A percentile compares a stretch with the other conserved stretches of the same genome.
These are phyloP conservation scores for Empis livida DNA, from an alignment of 2,888 invertebrate species.

Conservation along the genomic window DNA sequence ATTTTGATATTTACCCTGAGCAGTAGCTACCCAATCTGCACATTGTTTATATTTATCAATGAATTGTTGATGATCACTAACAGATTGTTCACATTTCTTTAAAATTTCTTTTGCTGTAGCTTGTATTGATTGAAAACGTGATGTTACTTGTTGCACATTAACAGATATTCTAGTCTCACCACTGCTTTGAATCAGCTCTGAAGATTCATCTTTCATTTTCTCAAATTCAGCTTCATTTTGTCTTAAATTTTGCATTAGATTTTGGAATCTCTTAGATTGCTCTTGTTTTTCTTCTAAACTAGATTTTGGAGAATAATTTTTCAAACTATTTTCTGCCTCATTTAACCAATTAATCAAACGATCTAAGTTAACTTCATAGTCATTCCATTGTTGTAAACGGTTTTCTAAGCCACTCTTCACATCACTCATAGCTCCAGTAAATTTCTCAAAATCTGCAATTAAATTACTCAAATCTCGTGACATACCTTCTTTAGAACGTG, in stretches of 20 bases:
- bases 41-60: slow-evolving; percentile 76
- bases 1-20: slow-evolving; percentile 57
- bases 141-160: slow-evolving; percentile 78
- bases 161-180: slow-evolving; percentile 79
- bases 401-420: slow-evolving; percentile 69
- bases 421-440: slow-evolving; percentile 60
- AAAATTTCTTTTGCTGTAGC: slow-evolving; percentile 79
- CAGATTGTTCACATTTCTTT: slow-evolving; percentile 83
- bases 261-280: slow-evolving; percentile 81
- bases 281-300: slow-evolving; percentile 83
- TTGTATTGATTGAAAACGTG: slow-evolving; percentile 80
- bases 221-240: slow-evolving; percentile 80
- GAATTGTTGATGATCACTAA: slow-evolving; percentile 65
- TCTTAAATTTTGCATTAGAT: slow-evolving; percentile 60
- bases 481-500: slow-evolving; percentile 74
- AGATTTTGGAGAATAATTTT: slow-evolving; percentile 71
- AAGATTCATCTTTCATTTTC: slow-evolving; percentile 72
- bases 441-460: slow-evolving; percentile 73
- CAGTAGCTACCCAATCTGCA: slow-evolving; percentile 63
- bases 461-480: slow-evolving; percentile 66
- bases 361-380: slow-evolving; percentile 77
- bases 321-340: slow-evolving; percentile 73
- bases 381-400: slow-evolving; percentile 78
- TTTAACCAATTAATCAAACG: slow-evolving; percentile 70
- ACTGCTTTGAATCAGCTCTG: slow-evolving; percentile 70